Evolutionary conservation across 2,797 vertebrate species (phyloP), one percentile per base, ranked within the genome.

Genomic region (Enteromius unitaeniatus): DNA sequence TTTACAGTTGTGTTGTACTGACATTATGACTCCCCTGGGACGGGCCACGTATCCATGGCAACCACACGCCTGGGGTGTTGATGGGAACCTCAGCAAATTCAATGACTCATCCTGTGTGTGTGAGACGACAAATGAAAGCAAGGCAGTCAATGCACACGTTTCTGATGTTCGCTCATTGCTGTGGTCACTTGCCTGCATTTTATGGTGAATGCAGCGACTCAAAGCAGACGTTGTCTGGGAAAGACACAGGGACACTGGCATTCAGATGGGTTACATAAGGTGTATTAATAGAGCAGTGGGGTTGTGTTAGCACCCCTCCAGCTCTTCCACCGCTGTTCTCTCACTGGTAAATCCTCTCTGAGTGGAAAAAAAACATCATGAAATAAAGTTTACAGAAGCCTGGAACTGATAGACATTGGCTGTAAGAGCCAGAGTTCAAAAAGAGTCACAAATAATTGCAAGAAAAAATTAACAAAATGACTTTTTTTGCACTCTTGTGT

Each of bases 11-110:
- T 42, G 51, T 76, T 17, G 40, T 82, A 37, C 87, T 88, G 88
- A 90, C 93, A 91, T 91, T 89, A 92, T 93, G 93, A 94, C 91
- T 95, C 93, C 94, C 88, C 88, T 81, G 85, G 90, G 91, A 93
- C 86, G 85, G 84, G 84, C 90, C 91, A 85, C 79, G 93, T 95
- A 94, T 88, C 92, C 90, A 93, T 92, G 91, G 91, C 89, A 94
- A 90, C 93, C 88, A 84, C 85, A 93, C 91, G 90, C 92, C 91
- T 89, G 89, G 89, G 91, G 90, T 75, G 82, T 60, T 78, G 83
- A 84, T 87, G 82, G 40, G 65, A 69, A 72, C 81, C 82, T 86
- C 47, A 47, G 51, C 76, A 17, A 86, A 91, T 89, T 87, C 92
- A 93, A 89, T 88, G 86, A 76, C 68, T 85, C 87, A 83, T 91